phyloP scores from a whole-genome alignment of 92 coral and sea anemone species.

The Parazoanthus atlanticus region DNA sequence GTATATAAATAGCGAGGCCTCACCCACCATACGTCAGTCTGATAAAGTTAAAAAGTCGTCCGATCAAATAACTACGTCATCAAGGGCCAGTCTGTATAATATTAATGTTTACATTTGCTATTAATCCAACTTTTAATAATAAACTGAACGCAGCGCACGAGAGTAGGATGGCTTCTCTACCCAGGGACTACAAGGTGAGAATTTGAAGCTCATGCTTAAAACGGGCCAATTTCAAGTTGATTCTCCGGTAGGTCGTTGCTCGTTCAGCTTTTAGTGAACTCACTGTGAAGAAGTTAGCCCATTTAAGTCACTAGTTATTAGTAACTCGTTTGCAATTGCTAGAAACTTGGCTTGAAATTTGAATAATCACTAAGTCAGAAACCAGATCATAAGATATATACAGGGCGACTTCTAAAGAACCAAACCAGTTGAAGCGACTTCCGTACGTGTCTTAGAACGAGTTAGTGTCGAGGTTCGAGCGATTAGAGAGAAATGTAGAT shows the following conservation, averaged over 20 bases:
- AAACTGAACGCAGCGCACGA: not conserved
- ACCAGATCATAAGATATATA: not conserved
- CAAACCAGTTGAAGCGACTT: not conserved
- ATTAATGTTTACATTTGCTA: constrained; percentile 30
- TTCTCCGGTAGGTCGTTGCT: not conserved
- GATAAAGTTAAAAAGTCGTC: not conserved
- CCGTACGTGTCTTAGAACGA: not conserved
- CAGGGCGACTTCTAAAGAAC: not conserved
- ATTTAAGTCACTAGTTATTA: not conserved
- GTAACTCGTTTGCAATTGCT: not conserved
- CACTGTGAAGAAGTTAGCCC: not conserved
- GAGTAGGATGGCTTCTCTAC: constrained; percentile 25
- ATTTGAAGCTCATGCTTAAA: not conserved
- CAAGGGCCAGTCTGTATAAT: not conserved
- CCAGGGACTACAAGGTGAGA: constrained; percentile 32
- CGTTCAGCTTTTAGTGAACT: not conserved
- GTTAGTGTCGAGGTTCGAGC: not conserved
- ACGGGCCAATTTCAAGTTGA: not conserved
- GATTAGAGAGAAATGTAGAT: not conserved
- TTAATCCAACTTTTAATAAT: not conserved
- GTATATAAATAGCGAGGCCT: not conserved
- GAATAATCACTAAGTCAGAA: not conserved
- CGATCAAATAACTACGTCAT: constrained; percentile 27
- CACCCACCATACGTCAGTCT: constrained; percentile 6
- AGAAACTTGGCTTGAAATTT: not conserved